A percentile compares a stretch with the other conserved stretches of the same genome.
Conservation (phyloP, 2,888 invertebrate species). For the Chrysodeixis includens region DNA sequence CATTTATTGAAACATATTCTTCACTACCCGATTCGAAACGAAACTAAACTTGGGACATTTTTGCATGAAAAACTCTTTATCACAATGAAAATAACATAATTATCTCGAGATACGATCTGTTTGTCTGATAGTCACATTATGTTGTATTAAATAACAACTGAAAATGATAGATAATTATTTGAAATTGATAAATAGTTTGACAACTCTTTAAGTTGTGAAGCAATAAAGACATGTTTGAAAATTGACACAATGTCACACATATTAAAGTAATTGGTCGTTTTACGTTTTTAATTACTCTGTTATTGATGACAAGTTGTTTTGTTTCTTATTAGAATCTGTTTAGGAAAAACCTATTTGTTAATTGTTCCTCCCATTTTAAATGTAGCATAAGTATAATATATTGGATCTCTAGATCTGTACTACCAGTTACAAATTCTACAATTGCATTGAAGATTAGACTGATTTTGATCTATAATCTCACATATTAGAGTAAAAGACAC, state of each 20-base stretch:
- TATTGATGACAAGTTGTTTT: background rate
- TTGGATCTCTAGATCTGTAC: too few relatives aligned
- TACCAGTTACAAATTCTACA: too few relatives aligned
- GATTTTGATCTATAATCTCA: too few relatives aligned
- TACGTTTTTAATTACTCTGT: background rate
- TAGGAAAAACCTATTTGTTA: background rate
- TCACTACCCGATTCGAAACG: constrained; percentile 25
- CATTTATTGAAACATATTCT: constrained; percentile 6
- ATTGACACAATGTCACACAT: too few relatives aligned
- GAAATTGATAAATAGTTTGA: background rate
- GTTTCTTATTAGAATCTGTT: background rate
- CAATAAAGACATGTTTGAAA: background rate
- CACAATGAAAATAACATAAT: constrained; percentile 40
- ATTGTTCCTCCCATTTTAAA: background rate
- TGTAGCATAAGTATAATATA: too few relatives aligned
- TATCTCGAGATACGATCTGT: constrained; percentile 22
- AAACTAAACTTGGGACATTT: constrained; percentile 19
- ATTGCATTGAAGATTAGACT: too few relatives aligned
- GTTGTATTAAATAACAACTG: constrained; percentile 1
- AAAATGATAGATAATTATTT: background rate
- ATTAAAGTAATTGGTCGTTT: background rate
- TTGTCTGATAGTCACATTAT: background rate
- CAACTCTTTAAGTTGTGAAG: background rate
- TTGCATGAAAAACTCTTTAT: constrained; percentile 26
- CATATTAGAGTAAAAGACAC: background rate